Evolutionary conservation across 2,113 vertebrate genomes (phyloP), one percentile per base, ranked within the genome.

Genomic region (Ibidorhyncha struthersii): DNA sequence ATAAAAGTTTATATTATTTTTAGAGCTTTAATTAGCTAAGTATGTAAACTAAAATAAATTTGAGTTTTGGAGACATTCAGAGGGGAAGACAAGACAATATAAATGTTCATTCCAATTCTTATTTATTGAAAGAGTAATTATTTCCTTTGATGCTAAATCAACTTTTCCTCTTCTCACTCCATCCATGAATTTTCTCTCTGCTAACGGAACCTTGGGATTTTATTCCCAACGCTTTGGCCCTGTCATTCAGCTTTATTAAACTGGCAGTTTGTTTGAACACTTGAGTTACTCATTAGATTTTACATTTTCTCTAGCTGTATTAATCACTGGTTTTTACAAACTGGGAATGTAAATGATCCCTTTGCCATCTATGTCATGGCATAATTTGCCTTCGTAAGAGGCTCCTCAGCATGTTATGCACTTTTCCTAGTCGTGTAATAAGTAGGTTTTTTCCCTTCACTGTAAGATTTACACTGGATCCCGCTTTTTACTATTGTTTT

Each of bases 1-100:
- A 93, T 96, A 82, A 97, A 96, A 93, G 43, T 40, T 82, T 83
- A 53, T 76, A 92, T 93, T 94, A 90, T 96, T 97, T 91, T 83
- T 86, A 86, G 82, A 69, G 59, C 59, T 91, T 96, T 95, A 96
- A 96, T 97, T 96, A 96, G 91, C 36, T 83, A 90, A 97, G 63
- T 83, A 43, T 82, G 74, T 91, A 92, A 96, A 92, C 83, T 62
- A 59, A 88, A 95, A 94, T 84, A 92, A 93, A 83, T 96, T 74
- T 89, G 34, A 88, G 14, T 81, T 95, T 96, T 84, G 47, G 73
- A 93, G 77, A 69, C 20, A 7, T 82, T 84, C 55, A n/a, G 12
- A 67, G 61, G 10, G 27, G 72, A 77, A 47, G 45, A 71, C 67
- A 89, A 93, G 88, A 62, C 58, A 88, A 47, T 96, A 79, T 88